Percentiles rank a stretch among this genome's conserved stretches.
Conservation (phyloP, 2,797 vertebrate species). For the Vespertilio murinus region DNA sequence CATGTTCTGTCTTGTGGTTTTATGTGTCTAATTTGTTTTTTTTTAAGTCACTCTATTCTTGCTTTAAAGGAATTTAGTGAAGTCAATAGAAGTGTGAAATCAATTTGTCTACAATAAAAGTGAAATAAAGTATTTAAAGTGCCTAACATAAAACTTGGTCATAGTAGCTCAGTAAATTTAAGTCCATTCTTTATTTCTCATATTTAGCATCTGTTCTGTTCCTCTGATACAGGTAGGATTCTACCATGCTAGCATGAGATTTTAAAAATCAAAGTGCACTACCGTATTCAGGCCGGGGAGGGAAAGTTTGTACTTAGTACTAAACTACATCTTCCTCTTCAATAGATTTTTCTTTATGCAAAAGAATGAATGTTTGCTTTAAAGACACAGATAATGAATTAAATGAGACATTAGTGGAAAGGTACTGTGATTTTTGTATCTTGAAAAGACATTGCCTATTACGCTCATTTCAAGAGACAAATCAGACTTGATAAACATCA, state of each 20-base stretch:
- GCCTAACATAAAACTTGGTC: background rate
- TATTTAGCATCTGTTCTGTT: background rate
- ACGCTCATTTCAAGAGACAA: slow-evolving; percentile 34
- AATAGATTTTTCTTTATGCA: background rate
- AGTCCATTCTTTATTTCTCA: background rate
- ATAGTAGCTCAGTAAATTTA: background rate
- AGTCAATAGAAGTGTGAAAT: background rate
- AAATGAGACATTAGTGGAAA: slow-evolving; percentile 41
- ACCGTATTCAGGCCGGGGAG: background rate
- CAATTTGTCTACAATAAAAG: background rate
- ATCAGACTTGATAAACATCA: slow-evolving; percentile 50
- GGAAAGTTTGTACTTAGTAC: background rate
- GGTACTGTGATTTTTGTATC: slow-evolving; percentile 33
- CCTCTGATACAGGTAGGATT: background rate
- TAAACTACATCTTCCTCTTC: background rate
- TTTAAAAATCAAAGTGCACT: background rate
- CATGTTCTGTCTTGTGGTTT: background rate
- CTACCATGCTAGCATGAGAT: background rate
- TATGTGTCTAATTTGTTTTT: background rate
- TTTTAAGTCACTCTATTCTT: background rate
- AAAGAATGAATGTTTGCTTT: slow-evolving; percentile 44
- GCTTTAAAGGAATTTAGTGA: background rate
- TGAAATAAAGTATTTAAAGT: background rate
- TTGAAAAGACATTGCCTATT: slow-evolving; percentile 55
- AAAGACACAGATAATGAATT: slow-evolving; percentile 53